Base-by-base conservation (phyloP, 2,888 invertebrate species). In the Cantharis flavilabris region DNA sequence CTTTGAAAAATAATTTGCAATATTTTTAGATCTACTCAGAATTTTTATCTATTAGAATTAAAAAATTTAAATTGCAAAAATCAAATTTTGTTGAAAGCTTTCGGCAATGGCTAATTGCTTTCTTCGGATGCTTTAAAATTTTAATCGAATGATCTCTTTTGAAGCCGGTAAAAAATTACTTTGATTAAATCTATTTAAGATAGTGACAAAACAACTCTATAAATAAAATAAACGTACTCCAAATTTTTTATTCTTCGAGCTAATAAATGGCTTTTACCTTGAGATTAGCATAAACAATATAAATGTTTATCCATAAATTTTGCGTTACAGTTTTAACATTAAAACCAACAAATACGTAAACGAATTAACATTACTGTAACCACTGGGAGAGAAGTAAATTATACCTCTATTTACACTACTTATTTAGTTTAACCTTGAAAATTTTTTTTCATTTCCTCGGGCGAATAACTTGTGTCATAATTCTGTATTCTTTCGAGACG, bases 381-480 rank as follows among this genome's bases (percentile, higher is more conserved):
- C 49, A 49, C 49, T 49, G 49, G 49, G n/a, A 49, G 49, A 49
- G n/a, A 49, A 49, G 49, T 49, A 49, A 49, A 49, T 49, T 49
- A 49, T n/a, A 49, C 49, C 49, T 49, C 49, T 49, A 49, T 49
- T 49, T 49, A 49, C 49, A 49, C 49, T 49, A n/a, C 1, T 67
- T 9, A 23, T 73, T 16, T 23, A 9, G 16, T 62, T 62, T 62
- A 62, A 26, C 73, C 73, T 73, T 73, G 73, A 69, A 62, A 26
- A 33, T 28, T 33, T 65, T 26, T 30, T 33, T 33, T 9, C 3
- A 10, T 69, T 69, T 62, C 73, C 62, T 69, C 69, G 26, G 73
- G 73, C 73, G 33, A 49, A 69, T 23, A 69, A 69, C 69, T 69
- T 62, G 72, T 73, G 72, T 65, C 30, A 72, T 65, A 72, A 72